These are phyloP conservation scores for Bungarus multicinctus DNA, from an alignment of 2,113 vertebrate genomes.

Conservation along the genomic window DNA sequence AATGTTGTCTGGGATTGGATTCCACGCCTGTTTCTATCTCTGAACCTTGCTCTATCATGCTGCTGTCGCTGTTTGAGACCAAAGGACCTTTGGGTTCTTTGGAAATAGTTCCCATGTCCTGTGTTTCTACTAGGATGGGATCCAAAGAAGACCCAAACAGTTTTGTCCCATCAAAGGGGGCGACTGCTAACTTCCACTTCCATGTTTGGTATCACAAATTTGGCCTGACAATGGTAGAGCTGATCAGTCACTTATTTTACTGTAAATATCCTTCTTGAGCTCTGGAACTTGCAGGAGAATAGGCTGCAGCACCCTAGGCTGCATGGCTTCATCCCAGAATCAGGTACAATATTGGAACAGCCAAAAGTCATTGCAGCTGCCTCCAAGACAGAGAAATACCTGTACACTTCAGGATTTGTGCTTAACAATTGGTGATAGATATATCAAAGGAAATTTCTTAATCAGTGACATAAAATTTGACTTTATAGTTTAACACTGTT, in stretches of 20 bases:
- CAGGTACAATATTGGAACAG: neutral
- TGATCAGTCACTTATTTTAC: neutral
- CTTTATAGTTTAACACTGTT: neutral
- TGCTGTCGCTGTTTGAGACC: no score
- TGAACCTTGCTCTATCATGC: no score
- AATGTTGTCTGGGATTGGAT: no score
- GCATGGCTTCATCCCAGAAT: neutral
- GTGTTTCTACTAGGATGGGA: no score
- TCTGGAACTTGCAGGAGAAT: neutral
- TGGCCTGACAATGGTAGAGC: no score
- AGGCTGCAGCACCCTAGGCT: neutral
- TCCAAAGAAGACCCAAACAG: no score
- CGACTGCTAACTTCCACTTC: no score
- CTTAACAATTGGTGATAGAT: neutral
- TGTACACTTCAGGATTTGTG: neutral
- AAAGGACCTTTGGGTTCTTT: no score
- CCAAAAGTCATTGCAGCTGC: neutral
- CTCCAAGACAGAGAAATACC: neutral
- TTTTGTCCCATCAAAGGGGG: no score
- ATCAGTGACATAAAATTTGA: neutral
- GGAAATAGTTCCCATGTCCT: no score
- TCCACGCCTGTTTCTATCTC: no score
- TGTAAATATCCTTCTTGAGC: neutral
- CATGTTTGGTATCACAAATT: no score
- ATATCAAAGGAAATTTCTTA: neutral